phyloP scores from a whole-genome alignment of 2,113 vertebrate species.

The Barnardius zonarius region DNA sequence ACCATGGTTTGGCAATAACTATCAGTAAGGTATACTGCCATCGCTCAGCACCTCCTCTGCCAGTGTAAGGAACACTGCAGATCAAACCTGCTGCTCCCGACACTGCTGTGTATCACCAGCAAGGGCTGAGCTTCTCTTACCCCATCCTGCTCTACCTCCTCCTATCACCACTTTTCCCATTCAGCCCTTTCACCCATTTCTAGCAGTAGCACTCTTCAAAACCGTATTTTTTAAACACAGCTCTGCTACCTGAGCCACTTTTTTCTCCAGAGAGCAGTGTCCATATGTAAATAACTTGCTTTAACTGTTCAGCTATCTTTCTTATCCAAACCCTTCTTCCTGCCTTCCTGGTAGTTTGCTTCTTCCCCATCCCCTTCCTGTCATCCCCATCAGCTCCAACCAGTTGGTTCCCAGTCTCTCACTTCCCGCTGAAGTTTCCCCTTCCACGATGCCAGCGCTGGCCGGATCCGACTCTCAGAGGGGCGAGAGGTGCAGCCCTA shows the following conservation, averaged over 20 bases:
- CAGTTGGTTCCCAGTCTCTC: neutral
- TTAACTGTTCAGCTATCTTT: neutral
- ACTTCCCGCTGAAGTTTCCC: too few species aligned
- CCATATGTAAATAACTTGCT: neutral
- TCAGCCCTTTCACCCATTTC: neutral
- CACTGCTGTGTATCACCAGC: accelerated
- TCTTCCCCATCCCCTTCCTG: neutral
- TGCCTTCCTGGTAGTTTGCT: neutral
- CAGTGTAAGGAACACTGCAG: neutral
- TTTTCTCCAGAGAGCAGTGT: neutral
- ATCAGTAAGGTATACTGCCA: neutral
- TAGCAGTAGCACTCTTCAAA: neutral
- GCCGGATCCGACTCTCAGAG: neutral
- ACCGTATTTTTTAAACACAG: neutral
- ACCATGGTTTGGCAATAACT: neutral
- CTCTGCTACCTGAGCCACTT: neutral
- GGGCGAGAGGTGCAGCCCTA: neutral
- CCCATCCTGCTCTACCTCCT: neutral
- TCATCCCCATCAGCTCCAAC: neutral
- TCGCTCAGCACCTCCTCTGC: neutral
- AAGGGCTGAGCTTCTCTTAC: neutral
- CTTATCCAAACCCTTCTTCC: neutral
- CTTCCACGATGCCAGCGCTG: neutral
- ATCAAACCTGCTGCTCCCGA: neutral
- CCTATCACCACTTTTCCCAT: neutral